phyloP scores from a whole-genome alignment of 2,888 invertebrate species.

The Folsomia candida region DNA sequence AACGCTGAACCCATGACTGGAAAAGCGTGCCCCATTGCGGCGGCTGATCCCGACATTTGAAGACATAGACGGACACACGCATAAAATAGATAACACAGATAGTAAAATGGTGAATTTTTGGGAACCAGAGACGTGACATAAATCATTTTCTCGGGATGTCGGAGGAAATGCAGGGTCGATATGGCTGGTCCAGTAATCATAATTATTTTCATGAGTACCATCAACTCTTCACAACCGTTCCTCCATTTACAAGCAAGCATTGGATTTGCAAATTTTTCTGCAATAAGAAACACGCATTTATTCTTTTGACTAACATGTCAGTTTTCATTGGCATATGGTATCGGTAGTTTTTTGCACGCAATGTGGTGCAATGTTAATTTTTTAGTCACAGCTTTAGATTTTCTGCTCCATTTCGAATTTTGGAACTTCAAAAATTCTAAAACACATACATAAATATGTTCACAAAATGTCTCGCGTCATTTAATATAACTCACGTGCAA shows the following conservation, averaged over 20 bases:
- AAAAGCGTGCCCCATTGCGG: background rate
- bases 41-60: background rate
- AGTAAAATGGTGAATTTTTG: background rate
- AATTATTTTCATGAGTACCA: background rate
- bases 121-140: background rate
- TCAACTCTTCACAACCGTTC: conserved; percentile 8
- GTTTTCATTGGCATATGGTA: background rate
- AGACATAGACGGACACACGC: background rate
- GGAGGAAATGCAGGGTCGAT: background rate
- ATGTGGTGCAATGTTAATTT: too few relatives aligned
- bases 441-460: too few relatives aligned
- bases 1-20: background rate
- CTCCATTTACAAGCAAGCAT: background rate
- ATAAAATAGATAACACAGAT: background rate
- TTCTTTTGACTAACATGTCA: background rate
- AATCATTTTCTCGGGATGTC: background rate
- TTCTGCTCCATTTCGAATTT: too few relatives aligned
- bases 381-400: too few relatives aligned
- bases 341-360: background rate
- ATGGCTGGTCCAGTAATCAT: background rate
- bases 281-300: too few relatives aligned
- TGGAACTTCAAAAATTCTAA: too few relatives aligned
- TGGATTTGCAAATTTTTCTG: conserved; percentile 6
- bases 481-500: too few relatives aligned
- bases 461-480: too few relatives aligned